Base-by-base conservation (phyloP, 2,888 invertebrate genomes). In the Actias luna region DNA sequence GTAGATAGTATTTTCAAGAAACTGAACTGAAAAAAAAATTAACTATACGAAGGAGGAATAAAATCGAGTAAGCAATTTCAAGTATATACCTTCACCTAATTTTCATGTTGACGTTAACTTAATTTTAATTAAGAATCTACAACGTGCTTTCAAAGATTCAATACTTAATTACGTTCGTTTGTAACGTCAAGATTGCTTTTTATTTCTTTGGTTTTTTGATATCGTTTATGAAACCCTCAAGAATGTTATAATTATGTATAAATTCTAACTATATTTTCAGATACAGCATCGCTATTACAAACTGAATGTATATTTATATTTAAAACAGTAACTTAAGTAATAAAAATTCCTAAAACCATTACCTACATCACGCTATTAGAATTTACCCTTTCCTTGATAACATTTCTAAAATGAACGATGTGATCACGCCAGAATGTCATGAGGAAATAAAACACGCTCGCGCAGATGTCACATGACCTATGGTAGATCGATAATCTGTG, bases 111-210 rank as follows among this genome's bases (percentile, higher is more conserved):
- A 66, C 65, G 65, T 58, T 65, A 63, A 64, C 63, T 68, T 69
- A 68, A 73, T 69, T 71, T 71, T 70, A 69, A 70, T 73, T 69
- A 71, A 72, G 69, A 70, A 68, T 71, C 68, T 68, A 69, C 66
- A 68, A 59, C 69, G 68, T 68, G 70, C 67, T 70, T 62, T 59
- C 50, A 69, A 69, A 69, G 66, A 69, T 71, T 72, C 66, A 73
- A 66, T 64, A 65, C 65, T 66, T 69, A 66, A 67, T 69, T 70
- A 71, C 66, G 64, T 65, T 64, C 67, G 67, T 70, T 68, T 65
- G 68, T 62, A 63, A 65, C 61, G 57, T n/a, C 18, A 12, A 46
- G 8, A 46, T 22, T 46, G 46, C 46, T 22, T 46, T 22, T 16
- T 22, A 25, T 22, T 46, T 22, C 22, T 10, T 46, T 1, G 7